phyloP scores from a whole-genome alignment of 2,888 invertebrate genomes.

The Clanis bilineata region DNA sequence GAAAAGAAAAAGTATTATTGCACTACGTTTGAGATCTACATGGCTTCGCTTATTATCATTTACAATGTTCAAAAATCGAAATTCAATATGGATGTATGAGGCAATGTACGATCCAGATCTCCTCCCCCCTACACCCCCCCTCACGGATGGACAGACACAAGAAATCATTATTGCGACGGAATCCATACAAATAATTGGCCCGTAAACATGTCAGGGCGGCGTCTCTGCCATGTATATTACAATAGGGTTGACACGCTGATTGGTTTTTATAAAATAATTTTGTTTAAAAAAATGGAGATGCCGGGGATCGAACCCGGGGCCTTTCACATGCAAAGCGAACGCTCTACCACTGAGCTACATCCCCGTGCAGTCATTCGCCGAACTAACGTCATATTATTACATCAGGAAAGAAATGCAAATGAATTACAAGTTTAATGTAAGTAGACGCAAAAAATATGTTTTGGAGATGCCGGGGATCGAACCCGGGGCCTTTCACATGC shows the following conservation, averaged over 20 bases:
- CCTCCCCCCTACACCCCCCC: slow-evolving; percentile 29
- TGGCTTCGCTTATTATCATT: too few relatives aligned
- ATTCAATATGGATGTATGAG: slow-evolving; percentile 48
- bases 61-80: not conserved
- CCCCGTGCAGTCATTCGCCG: too few relatives aligned
- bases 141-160: slow-evolving; percentile 60
- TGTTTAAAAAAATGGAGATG: too few relatives aligned
- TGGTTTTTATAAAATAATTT: not conserved
- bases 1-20: too few relatives aligned
- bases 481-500: slow-evolving; percentile 99
- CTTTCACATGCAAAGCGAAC: slow-evolving; percentile 99
- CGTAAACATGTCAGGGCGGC: slow-evolving; percentile 82
- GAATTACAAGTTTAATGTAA: not conserved
- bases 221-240: slow-evolving; percentile 79
- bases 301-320: slow-evolving; percentile 99
- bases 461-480: slow-evolving; percentile 96
- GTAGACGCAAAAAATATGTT: slow-evolving; percentile 14
- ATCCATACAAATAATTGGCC: slow-evolving; percentile 83
- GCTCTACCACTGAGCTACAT: slow-evolving; percentile 99
- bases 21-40: too few relatives aligned
- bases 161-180: slow-evolving; percentile 80
- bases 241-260: slow-evolving; percentile 54
- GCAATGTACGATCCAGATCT: slow-evolving; percentile 29
- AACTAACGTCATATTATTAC: too few relatives aligned
- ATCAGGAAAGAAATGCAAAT: too few relatives aligned